Evolutionary conservation across 2,888 invertebrate genomes (phyloP).

Genomic region (Antitype chi): DNA sequence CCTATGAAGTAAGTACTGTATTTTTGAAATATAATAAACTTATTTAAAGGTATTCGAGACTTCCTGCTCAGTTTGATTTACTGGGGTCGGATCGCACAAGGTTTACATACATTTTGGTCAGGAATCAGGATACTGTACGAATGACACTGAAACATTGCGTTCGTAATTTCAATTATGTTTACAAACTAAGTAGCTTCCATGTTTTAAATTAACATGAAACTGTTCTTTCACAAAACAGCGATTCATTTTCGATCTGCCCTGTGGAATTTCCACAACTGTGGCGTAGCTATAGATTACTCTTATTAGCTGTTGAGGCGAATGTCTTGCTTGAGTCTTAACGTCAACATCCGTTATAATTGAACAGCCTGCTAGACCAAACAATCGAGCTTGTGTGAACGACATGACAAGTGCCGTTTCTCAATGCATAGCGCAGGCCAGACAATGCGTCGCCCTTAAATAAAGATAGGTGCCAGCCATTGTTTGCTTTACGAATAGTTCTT

Average conservation of each 20-base stretch:
- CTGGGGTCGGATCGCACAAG: conserved; percentile 26
- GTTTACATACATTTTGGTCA: conserved; percentile 24
- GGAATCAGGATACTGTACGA: conserved; percentile 9
- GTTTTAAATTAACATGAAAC: neutral
- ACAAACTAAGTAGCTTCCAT: neutral
- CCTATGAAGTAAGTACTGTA: neutral
- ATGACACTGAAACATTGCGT: conserved; percentile 19
- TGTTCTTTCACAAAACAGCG: neutral
- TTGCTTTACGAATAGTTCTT: conserved; percentile 12
- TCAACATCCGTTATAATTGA: neutral
- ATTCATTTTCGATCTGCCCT: too few species aligned
- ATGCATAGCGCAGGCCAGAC: conserved; percentile 18
- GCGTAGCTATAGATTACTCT: neutral
- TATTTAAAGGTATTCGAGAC: neutral
- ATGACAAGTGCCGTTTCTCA: conserved; percentile 8
- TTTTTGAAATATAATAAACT: neutral
- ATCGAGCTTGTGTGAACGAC: conserved; percentile 10
- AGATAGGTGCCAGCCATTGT: conserved; percentile 6
- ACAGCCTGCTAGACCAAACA: neutral
- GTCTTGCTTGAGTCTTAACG: neutral
- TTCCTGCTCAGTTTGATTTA: conserved; percentile 11
- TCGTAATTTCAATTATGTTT: conserved; percentile 18
- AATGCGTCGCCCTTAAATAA: conserved; percentile 22
- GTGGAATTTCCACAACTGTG: too few species aligned
- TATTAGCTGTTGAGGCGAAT: too few species aligned